These are phyloP conservation scores for Leuctra nigra DNA, from an alignment of 2,888 invertebrate genomes.

Conservation along the genomic window DNA sequence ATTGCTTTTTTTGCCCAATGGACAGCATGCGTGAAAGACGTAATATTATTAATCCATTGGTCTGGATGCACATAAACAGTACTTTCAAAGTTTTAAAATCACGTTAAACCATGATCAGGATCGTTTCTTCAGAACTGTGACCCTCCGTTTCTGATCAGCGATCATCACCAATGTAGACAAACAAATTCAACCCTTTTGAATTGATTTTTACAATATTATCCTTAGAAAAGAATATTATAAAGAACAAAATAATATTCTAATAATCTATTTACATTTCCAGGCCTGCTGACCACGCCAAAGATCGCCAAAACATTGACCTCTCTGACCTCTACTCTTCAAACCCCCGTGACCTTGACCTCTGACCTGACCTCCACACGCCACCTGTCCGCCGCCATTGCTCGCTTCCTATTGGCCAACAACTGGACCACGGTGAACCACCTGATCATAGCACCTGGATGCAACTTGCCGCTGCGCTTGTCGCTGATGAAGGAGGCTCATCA, in stretches of 20 bases:
- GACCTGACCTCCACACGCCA: neutral
- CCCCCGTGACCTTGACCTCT: conserved; percentile 2
- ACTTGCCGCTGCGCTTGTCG: no score
- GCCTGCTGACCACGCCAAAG: conserved; percentile 24
- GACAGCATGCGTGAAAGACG: no score
- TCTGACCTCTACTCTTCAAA: conserved; percentile 15
- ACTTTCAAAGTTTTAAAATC: neutral
- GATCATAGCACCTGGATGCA: neutral
- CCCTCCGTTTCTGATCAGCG: no score
- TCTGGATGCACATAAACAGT: no score
- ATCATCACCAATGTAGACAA: no score
- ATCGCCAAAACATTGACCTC: conserved; percentile 16
- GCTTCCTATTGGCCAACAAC: conserved; percentile 22
- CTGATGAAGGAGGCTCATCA: no score
- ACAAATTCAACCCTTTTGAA: neutral
- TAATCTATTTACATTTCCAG: conserved; percentile 18
- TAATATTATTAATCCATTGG: no score
- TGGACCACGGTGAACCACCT: conserved; percentile 2
- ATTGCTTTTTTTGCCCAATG: no score
- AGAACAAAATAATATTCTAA: neutral
- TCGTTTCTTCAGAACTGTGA: no score
- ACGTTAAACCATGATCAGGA: no score
- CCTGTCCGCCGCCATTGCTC: conserved; percentile 14
- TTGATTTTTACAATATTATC: neutral
- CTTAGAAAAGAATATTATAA: neutral